A percentile compares a stretch with the other conserved stretches of the same genome.
Conservation (phyloP, 2,888 invertebrate genomes). For the Aphidius colemani region DNA sequence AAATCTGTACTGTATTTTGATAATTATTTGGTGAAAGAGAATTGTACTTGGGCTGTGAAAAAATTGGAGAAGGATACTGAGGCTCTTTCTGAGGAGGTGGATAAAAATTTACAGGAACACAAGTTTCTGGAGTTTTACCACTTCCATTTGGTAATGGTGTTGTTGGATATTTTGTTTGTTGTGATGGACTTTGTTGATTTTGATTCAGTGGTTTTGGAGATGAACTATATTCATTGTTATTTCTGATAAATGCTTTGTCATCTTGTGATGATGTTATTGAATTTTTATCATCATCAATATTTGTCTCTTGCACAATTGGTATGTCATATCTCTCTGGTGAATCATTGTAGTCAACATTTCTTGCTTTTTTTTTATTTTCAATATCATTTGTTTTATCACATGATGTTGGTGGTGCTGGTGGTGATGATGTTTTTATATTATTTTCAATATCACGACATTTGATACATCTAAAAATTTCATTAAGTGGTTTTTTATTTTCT, state of each 20-base stretch:
- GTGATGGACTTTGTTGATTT: conserved; percentile 9
- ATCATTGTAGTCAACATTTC: conserved; percentile 3
- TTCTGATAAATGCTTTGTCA: background rate
- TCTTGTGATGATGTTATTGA: background rate
- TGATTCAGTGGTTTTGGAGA: background rate
- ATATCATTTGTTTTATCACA: background rate
- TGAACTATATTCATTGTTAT: too few relatives aligned
- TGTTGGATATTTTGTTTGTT: conserved; percentile 35
- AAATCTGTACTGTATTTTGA: too few relatives aligned
- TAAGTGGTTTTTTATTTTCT: background rate
- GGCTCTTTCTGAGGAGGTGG: conserved; percentile 48
- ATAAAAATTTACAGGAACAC: background rate
- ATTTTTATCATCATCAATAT: background rate
- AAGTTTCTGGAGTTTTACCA: too few relatives aligned
- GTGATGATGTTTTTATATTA: background rate
- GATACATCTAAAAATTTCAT: conserved; percentile 37
- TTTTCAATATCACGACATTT: conserved; percentile 34
- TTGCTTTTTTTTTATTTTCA: background rate
- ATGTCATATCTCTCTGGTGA: conserved; percentile 5
- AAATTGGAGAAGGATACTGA: conserved; percentile 31
- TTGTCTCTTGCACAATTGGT: background rate
- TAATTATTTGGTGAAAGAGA: too few relatives aligned
- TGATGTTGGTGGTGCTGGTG: background rate
- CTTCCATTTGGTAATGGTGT: conserved; percentile 37
- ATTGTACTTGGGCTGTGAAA: too few relatives aligned